Conservation (phyloP, 1,140 invertebrate species). For the Ips nitidus region DNA sequence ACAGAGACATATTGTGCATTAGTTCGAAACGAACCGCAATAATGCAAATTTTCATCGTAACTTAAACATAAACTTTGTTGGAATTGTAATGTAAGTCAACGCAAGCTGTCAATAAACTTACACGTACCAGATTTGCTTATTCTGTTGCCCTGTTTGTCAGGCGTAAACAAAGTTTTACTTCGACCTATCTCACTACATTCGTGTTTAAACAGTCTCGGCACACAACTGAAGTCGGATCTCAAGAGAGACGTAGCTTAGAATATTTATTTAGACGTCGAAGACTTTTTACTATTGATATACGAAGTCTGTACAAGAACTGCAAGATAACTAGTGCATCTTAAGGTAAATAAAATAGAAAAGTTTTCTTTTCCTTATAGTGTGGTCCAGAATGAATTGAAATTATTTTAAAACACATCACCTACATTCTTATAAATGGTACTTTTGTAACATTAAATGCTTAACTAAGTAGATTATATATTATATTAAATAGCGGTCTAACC, state of each 20-base stretch:
- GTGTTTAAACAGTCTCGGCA: slow-evolving; percentile 20
- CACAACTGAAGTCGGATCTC: neutral
- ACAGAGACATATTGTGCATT: slow-evolving; percentile 12
- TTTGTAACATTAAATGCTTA: too few species aligned
- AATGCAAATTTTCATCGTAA: slow-evolving; percentile 18
- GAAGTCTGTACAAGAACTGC: too few species aligned
- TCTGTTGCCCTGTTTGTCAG: slow-evolving; percentile 18
- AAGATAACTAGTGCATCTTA: too few species aligned
- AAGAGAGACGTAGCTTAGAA: slow-evolving; percentile 5
- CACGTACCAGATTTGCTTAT: slow-evolving; percentile 15
- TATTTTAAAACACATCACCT: too few species aligned
- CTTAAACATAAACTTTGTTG: slow-evolving; percentile 21
- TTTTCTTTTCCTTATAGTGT: too few species aligned
- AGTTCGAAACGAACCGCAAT: slow-evolving; percentile 9
- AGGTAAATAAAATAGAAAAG: too few species aligned
- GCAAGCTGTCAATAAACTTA: slow-evolving; percentile 15
- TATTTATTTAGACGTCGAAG: slow-evolving; percentile 5
- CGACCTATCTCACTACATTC: slow-evolving; percentile 15
- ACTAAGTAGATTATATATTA: too few species aligned
- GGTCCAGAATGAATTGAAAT: too few species aligned
- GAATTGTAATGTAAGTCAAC: slow-evolving; percentile 23
- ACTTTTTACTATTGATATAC: neutral
- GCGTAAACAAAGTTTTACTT: slow-evolving; percentile 12
- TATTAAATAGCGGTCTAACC: too few species aligned
- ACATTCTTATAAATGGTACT: too few species aligned